Base-by-base conservation (phyloP, 2,888 invertebrate genomes). In the Pristionchus maxplancki region DNA sequence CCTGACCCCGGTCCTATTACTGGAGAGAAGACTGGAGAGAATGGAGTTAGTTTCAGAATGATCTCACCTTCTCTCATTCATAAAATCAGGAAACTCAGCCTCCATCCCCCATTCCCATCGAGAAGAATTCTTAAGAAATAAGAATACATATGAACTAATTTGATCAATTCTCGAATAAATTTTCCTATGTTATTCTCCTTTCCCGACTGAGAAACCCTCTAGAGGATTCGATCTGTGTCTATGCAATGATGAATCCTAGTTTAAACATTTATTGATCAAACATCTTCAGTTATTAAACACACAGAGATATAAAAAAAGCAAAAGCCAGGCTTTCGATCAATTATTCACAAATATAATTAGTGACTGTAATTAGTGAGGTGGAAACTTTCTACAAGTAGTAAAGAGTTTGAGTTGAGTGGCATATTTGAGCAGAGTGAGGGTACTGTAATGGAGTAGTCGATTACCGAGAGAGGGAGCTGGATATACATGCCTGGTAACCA, bases 51-150 rank as follows among this genome's bases (percentile, higher is more conserved):
- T 31, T 11, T 28, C 5, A 24, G 11, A 83, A n/a, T 50, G 11
- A 53, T 53, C 28, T 31, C 15, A 17, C 4, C 4, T 31, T 24
- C n/a, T 50, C 20, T n/a, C 28, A 50, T 50, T 20, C 17, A 83
- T 53, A 3, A 13, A n/a, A 50, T 53, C 82, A 83, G 82, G 53
- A 83, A 11, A 11, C 50, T 83, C 44, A 15, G 34, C 53, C 53
- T 20, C 20, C 5, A 6, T 24, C 50, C n/a, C 82, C 82, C 50
- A 34, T 34, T 53, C 50, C 82, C 20, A 6, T 53, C 53, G 53
- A 83, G 53, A 83, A 83, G 50, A n/a, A n/a, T n/a, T n/a, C n/a
- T n/a, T n/a, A n/a, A n/a, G n/a, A 83, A 53, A 34, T 17, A 83
- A 20, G 82, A 83, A 9, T 78, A 44, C 17, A 78, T 78, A 78